Percentiles rank a stretch among this genome's conserved stretches.
Evolutionary conservation across 2,888 invertebrate genomes (phyloP).

Genomic region (Epistrophella euchroma): DNA sequence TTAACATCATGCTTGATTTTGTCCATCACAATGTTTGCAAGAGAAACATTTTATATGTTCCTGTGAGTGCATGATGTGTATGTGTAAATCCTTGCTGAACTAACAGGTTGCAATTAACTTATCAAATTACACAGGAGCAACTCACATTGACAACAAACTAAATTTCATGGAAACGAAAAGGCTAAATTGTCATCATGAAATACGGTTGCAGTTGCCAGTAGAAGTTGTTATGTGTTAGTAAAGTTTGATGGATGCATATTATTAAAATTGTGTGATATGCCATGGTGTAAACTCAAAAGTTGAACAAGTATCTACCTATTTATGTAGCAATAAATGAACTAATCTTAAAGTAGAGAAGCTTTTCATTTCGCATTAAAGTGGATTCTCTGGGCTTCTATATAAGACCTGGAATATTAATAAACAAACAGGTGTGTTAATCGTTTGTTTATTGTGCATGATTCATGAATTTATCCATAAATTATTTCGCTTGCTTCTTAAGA

Average conservation of each 20-base stretch:
- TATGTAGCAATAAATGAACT: neutral
- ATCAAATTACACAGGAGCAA: slow-evolving; percentile 25
- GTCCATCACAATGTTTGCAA: neutral
- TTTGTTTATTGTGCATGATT: neutral
- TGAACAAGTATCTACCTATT: neutral
- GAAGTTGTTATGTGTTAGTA: neutral
- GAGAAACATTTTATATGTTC: neutral
- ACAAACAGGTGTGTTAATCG: neutral
- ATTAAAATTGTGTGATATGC: neutral
- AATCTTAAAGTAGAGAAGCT: neutral
- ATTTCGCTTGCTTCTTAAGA: neutral
- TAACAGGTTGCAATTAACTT: slow-evolving; percentile 30
- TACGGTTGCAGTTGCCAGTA: neutral
- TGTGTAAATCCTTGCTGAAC: neutral
- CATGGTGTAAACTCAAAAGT: neutral
- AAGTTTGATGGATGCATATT: neutral
- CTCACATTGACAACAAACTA: neutral
- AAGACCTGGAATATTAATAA: neutral
- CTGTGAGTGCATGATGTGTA: neutral
- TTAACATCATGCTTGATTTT: neutral
- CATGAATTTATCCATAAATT: neutral
- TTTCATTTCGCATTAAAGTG: neutral
- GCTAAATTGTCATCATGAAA: slow-evolving; percentile 4
- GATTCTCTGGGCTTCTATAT: too few relatives aligned
- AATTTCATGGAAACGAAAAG: slow-evolving; percentile 1